Percentiles rank a stretch among this genome's conserved stretches.
Conservation (phyloP, 1,140 invertebrate species). For the Spodoptera litura region DNA sequence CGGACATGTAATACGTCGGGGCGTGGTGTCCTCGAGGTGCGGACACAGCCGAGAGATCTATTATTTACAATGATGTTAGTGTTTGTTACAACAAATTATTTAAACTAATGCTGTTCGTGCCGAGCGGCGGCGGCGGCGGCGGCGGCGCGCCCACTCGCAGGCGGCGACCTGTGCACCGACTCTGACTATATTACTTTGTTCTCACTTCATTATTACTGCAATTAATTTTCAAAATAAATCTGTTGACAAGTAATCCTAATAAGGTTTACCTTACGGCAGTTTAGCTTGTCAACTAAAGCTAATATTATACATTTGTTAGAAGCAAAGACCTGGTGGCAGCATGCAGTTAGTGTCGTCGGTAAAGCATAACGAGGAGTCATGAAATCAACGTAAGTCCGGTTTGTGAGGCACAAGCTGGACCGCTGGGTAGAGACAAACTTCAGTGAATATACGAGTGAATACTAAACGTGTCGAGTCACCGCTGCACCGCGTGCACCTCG, state of each 20-base stretch:
- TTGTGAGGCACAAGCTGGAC: too few relatives aligned
- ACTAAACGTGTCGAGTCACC: conserved; percentile 19
- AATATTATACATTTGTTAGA: too few relatives aligned
- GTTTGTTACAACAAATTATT: conserved; percentile 17
- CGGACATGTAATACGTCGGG: background rate
- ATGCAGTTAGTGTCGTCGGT: too few relatives aligned
- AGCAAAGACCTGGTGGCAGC: too few relatives aligned
- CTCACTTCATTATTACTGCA: conserved; percentile 16
- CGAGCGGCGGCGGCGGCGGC: background rate
- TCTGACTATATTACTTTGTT: conserved; percentile 14
- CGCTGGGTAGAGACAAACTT: too few relatives aligned
- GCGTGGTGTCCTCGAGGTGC: background rate
- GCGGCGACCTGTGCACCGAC: background rate
- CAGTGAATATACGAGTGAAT: background rate
- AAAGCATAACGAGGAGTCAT: too few relatives aligned
- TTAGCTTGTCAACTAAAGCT: too few relatives aligned
- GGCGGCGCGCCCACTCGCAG: background rate
- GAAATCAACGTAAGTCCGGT: too few relatives aligned
- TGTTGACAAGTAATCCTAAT: conserved; percentile 16
- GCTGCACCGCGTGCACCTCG: background rate
- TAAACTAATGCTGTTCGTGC: conserved; percentile 4
- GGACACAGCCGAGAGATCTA: background rate
- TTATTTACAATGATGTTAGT: background rate
- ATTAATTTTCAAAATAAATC: conserved; percentile 18
- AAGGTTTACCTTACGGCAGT: background rate